phyloP scores from a whole-genome alignment of 2,888 invertebrate species.

The Allolobophora icterica region DNA sequence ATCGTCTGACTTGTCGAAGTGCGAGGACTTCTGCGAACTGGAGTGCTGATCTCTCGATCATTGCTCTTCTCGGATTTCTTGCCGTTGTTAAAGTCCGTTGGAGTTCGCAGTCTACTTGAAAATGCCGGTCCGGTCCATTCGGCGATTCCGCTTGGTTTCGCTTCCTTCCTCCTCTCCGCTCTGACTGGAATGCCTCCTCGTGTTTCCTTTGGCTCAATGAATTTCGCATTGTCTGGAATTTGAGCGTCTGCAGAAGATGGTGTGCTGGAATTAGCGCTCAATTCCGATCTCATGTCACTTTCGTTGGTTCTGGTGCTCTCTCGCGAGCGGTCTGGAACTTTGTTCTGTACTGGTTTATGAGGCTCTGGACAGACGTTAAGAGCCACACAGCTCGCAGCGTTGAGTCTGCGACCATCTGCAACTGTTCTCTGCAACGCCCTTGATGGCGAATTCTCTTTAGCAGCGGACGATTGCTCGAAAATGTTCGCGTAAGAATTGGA shows the following conservation, averaged over 20 bases:
- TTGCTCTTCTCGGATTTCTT: not conserved
- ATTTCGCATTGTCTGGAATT: not conserved
- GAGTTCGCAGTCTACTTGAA: not conserved
- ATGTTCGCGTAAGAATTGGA: not conserved
- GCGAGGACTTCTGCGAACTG: not conserved
- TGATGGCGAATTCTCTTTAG: not conserved
- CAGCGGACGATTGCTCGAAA: not conserved
- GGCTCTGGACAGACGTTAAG: not conserved
- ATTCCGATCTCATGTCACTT: not conserved
- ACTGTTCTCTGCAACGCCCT: not conserved
- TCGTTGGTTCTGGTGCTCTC: not conserved
- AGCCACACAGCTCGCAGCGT: constrained; percentile 4
- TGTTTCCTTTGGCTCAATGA: not conserved
- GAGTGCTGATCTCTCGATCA: not conserved
- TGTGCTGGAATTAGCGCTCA: not conserved
- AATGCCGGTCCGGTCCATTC: not conserved
- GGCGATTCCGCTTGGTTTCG: not conserved
- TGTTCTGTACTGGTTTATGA: not conserved
- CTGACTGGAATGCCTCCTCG: not conserved
- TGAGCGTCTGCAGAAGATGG: not conserved
- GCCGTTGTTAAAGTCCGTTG: not conserved
- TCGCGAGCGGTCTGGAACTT: not conserved
- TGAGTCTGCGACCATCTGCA: not conserved
- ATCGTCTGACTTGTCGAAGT: not conserved
- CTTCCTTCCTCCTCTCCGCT: not conserved